phyloP scores from a whole-genome alignment of 2,797 vertebrate species.

The Florisuga fusca region DNA sequence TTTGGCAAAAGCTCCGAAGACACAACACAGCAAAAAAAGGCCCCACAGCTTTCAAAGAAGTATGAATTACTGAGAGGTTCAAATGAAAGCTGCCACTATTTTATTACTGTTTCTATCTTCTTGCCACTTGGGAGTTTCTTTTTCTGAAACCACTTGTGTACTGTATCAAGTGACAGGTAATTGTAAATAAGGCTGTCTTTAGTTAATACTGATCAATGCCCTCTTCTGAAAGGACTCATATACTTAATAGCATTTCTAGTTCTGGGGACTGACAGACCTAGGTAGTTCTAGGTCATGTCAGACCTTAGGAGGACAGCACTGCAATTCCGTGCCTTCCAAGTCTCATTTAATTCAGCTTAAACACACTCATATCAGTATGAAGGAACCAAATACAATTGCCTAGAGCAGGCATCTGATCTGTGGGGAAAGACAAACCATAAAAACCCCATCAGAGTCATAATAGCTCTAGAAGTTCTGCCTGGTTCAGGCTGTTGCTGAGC shows the following conservation, averaged over 20 bases:
- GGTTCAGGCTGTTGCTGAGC: background rate
- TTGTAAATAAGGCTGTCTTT: background rate
- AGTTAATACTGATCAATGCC: background rate
- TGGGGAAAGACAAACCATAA: background rate
- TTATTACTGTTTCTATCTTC: background rate
- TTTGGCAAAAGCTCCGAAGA: background rate
- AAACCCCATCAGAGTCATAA: background rate
- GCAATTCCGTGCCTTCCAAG: background rate
- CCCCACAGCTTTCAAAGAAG: background rate
- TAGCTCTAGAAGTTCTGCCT: background rate
- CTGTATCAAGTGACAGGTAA: background rate
- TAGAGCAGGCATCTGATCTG: background rate
- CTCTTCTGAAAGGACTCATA: background rate
- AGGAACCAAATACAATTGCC: background rate
- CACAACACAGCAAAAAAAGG: background rate
- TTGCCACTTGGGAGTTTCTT: background rate
- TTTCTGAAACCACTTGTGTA: background rate
- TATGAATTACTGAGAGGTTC: background rate
- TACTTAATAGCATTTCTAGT: background rate
- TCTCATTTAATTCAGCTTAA: background rate
- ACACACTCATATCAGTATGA: background rate
- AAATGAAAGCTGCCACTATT: background rate
- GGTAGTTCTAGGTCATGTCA: background rate
- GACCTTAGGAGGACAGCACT: background rate
- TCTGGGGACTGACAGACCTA: too few relatives aligned